These are phyloP conservation scores for Phrynocephalus guinanensis DNA, from an alignment of 2,797 vertebrate genomes.

Conservation along the genomic window DNA sequence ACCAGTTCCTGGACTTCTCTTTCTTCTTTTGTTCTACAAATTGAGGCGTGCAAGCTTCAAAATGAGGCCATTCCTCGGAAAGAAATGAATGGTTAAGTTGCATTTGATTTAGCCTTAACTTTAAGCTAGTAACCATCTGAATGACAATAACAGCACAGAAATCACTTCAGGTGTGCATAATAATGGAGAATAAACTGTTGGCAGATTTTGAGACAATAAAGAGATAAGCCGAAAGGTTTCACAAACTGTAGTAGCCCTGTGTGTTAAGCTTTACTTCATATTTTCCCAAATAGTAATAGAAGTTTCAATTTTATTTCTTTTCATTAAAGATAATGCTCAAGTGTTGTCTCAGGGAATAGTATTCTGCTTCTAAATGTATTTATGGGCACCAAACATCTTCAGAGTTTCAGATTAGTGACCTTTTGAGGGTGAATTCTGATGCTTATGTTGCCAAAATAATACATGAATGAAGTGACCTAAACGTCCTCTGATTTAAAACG, in stretches of 20 bases:
- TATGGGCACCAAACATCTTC: neutral
- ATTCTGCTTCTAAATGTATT: neutral
- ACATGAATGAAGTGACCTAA: too few relatives aligned
- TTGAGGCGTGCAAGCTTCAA: neutral
- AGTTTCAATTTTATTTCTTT: neutral
- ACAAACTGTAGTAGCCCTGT: neutral
- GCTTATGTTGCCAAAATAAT: too few relatives aligned
- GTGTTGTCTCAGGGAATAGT: neutral
- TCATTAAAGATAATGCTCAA: neutral
- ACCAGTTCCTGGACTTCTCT: neutral
- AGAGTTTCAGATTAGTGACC: too few relatives aligned
- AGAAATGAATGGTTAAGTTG: neutral
- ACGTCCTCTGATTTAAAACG: too few relatives aligned
- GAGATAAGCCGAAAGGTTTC: neutral
- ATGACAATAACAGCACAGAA: neutral
- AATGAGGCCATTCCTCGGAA: neutral
- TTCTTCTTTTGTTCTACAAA: neutral
- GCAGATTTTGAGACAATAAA: constrained; percentile 1
- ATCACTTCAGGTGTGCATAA: neutral
- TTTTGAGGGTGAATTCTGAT: too few relatives aligned
- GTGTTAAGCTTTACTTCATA: neutral
- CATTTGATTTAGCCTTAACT: neutral
- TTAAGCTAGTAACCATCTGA: neutral
- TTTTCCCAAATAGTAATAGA: neutral
- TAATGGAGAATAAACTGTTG: neutral